Base-by-base conservation (phyloP, 1,140 invertebrate species). In the Chrysoperla carnea region DNA sequence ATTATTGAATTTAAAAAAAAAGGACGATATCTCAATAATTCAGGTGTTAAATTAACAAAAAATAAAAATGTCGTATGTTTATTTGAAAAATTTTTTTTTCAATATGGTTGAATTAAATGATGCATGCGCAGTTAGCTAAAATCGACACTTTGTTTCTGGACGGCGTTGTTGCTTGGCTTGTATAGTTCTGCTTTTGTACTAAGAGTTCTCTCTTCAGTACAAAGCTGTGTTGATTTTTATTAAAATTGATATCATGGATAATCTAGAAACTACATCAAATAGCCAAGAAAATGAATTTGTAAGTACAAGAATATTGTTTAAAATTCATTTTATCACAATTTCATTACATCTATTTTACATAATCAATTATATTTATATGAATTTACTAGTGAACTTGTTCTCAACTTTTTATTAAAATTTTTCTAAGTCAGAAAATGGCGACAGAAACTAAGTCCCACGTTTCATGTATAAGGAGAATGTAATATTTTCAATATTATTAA, bases 351-450 rank as follows among this genome's bases (percentile, higher is more conserved):
- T 51, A 50, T 53, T 48, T 31, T 29, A 2, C 2, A 6, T 29
- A 48, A 42, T 17, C 27, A 6, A 23, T 36, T 8, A 36, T 50
- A 49, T 48, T 7, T 23, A 33, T 43, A 43, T 47, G 59, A 60
- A 56, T 42, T 56, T 62, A 58, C 58, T 60, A 53, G 37, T 42
- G 48, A 50, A 29, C 37, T 38, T 44, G 42, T 41, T 23, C n/a
- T n/a, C n/a, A 36, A 42, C 41, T 46, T 46, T n/a, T 45, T 41
- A 55, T 62, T 67, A 63, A 76, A 78, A 78, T 68, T 80, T 79
- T 81, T 79, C 76, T 79, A 82, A 81, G 77, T 81, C 77, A 76
- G 72, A 81, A 81, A 77, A 81, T 81, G 78, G 78, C 78, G 78
- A 76, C 78, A 73, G 69, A 67, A 69, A 69, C 69, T 72, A 74